Evolutionary conservation across 2,888 invertebrate genomes (phyloP).

Genomic region (Crioceris asparagi): DNA sequence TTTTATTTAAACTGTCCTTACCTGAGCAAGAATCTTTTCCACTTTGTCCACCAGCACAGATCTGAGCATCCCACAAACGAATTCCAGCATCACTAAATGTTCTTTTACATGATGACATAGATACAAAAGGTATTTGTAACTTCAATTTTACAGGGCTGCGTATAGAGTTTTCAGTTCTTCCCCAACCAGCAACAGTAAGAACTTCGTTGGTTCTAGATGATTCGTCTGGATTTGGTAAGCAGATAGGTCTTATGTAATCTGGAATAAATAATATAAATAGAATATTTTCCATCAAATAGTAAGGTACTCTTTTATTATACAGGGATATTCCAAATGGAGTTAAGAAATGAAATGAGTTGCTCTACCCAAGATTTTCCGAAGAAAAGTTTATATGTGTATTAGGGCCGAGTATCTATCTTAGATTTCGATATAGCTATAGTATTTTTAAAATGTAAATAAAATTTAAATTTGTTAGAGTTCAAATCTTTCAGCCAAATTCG

Average conservation of each 20-base stretch:
- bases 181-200: conserved; percentile 37
- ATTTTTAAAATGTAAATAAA: no score
- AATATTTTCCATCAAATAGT: no score
- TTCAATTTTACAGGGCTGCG: conserved; percentile 47
- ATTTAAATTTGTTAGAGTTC: no score
- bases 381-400: no score
- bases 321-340: no score
- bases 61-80: conserved; percentile 21
- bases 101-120: conserved; percentile 40
- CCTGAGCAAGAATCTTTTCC: conserved; percentile 57
- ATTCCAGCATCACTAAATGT: conserved; percentile 24
- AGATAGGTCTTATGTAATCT: conserved; percentile 30
- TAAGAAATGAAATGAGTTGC: no score
- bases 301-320: no score
- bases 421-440: no score
- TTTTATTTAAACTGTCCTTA: no score
- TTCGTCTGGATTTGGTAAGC: conserved; percentile 26
- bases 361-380: no score
- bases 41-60: conserved; percentile 31
- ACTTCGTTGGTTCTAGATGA: conserved; percentile 24
- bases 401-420: no score
- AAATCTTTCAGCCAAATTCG: no score
- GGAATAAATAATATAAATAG: conserved; percentile 11
- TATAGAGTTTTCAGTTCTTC: conserved; percentile 24
- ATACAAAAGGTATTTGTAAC: conserved; percentile 47